Evolutionary conservation across 2,888 invertebrate species (phyloP), one percentile per base, ranked within the genome.

Genomic region (Hybos culiciformis): DNA sequence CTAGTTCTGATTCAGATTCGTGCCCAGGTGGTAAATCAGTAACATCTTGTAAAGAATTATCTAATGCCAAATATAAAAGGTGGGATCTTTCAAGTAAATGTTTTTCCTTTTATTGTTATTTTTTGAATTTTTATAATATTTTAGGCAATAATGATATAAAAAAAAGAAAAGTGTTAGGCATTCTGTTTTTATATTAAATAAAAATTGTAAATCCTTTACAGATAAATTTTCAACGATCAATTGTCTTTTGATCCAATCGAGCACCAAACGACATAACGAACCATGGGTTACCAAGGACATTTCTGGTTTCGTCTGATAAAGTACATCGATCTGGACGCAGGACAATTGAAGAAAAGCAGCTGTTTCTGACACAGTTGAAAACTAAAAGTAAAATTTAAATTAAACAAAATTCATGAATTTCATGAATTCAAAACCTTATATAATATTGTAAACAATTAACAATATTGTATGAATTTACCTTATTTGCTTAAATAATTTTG

Each of bases 31-130:
- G 83, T 56, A 85, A 70, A 57, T 83, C 82, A 47, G 77, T 75
- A 67, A 84, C 86, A 69, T 87, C 86, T 54, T 83, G 81, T 51
- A 87, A 70, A 29, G 76, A 77, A 59, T 85, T 84, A 60, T 77
- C 79, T 47, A 75, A 69, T 51, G 83, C 82, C 47, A 53, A 45
- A 43, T 51, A 54, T 17, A 54, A 42, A 24, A 54, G 42, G 43
- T 52, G 54, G 14, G 51, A 43, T 32, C 54, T 47, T 43, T 54
- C 54, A 43, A 51, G 37, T 37, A 54, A 43, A 42, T 50, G 51
- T 40, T 41, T 45, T 33, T 44, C 33, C 46, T 48, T 24, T n/a
- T 29, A 29, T 29, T 29, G 12, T 29, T 29, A 21, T 19, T 36
- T 36, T 21, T 36, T n/a, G n/a, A 4, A 20, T 36, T 36, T 36